Conservation (phyloP, 2,113 vertebrate species). For the Anhinga anhinga region DNA sequence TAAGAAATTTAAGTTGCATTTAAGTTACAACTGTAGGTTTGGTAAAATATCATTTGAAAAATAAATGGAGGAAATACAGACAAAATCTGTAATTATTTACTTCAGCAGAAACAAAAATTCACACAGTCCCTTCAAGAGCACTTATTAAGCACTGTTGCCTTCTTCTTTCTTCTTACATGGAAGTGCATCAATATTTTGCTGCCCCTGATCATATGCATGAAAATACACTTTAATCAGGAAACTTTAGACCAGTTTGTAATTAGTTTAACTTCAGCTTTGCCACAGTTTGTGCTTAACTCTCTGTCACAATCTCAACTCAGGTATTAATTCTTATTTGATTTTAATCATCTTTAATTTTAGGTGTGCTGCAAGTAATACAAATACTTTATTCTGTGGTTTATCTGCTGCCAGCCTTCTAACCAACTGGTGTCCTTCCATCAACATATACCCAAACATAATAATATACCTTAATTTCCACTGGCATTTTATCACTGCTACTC, state of each 20-base stretch:
- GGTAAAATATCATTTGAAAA: neutral
- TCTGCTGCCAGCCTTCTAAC: neutral
- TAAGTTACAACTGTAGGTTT: neutral
- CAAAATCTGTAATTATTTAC: neutral
- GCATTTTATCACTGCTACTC: neutral
- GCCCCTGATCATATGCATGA: neutral
- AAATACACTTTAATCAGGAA: neutral
- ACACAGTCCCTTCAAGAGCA: neutral
- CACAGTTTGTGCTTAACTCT: neutral
- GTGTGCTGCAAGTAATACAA: neutral
- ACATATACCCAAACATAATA: neutral
- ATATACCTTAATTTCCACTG: neutral
- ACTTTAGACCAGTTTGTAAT: neutral
- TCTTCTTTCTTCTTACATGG: neutral
- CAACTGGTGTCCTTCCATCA: neutral
- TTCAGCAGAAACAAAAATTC: neutral
- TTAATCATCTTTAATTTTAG: neutral
- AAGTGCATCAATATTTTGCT: neutral
- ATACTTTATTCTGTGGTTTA: neutral
- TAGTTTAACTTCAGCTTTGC: neutral
- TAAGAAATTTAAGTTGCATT: neutral
- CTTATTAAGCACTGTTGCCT: neutral
- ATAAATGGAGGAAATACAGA: neutral
- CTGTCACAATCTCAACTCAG: neutral
- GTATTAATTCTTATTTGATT: neutral